Conservation (phyloP, 2,888 invertebrate genomes). For the Fragum whitleyi region DNA sequence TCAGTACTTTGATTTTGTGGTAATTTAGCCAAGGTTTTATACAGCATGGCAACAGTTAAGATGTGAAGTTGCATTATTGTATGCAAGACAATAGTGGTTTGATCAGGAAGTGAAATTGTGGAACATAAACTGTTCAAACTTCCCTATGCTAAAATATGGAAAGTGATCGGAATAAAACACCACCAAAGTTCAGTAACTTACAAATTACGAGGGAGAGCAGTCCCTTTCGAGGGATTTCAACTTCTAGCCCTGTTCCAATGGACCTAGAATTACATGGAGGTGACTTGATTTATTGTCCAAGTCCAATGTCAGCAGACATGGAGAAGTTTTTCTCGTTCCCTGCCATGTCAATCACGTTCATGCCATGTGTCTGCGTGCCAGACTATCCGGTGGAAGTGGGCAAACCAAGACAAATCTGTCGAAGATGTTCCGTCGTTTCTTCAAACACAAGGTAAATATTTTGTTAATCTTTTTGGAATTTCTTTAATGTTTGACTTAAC, state of each 20-base stretch:
- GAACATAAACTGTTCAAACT: not conserved
- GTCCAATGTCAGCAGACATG: slow-evolving; percentile 42
- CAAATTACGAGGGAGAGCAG: not conserved
- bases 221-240: not conserved
- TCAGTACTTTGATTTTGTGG: too few species aligned
- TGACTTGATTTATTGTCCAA: slow-evolving; percentile 19
- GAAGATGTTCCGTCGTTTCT: slow-evolving; percentile 46
- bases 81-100: too few species aligned
- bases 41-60: too few species aligned
- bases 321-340: slow-evolving; percentile 43
- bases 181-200: not conserved
- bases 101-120: too few species aligned
- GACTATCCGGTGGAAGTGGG: slow-evolving; percentile 52
- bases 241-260: slow-evolving; percentile 16
- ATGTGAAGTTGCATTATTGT: too few species aligned
- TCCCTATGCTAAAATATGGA: not conserved
- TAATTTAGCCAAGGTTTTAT: too few species aligned
- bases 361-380: slow-evolving; percentile 61
- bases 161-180: not conserved
- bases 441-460: slow-evolving; percentile 20
- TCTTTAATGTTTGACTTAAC: slow-evolving; percentile 6
- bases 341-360: slow-evolving; percentile 42
- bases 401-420: slow-evolving; percentile 48
- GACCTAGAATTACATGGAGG: slow-evolving; percentile 25
- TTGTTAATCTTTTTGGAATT: not conserved